Base-by-base conservation (phyloP, 2,113 vertebrate genomes). In the Salvelinus alpinus region DNA sequence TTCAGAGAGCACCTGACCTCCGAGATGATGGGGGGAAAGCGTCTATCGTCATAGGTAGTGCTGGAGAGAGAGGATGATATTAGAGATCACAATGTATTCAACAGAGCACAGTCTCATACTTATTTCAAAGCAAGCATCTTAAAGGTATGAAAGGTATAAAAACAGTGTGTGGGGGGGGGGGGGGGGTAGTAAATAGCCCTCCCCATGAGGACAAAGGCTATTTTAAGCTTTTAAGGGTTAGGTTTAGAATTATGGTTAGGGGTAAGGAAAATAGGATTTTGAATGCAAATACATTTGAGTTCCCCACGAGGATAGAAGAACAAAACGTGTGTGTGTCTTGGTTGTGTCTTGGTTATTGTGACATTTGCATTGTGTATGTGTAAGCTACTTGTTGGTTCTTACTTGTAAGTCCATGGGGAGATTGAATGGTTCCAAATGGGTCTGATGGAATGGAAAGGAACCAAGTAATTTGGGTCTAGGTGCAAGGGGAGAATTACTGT, bases 1-100 rank as follows among this genome's bases (percentile, higher is more conserved):
- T 16, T 75, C 72, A 95, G 74, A n/a, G 91, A 78, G 79, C 97
- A 99, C 12, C 20, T 83, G 0, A 96, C 97, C 0, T 95, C 85
- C 0, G 89, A 84, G 0, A 97, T 84, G 62, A 84, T 48, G 0
- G 79, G 75, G 0, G 96, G 95, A 71, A 80, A 81, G 12, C 60
- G 67, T 67, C 73, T 72, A 0, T 51, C n/a, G 12, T 87, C 79
- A 1, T 65, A 6, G 4, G 51, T 51, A n/a, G 29, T 72, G 14
- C 88, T 89, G 75, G 5, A 48, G 66, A 66, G 71, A 64, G n/a
- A 20, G 47, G 12, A 27, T 11, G 22, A 5, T 68, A 18, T 74
- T 20, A 25, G 27, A 22, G 51, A 72, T 57, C 3, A 34, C 31
- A 34, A 34, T 44, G 38, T 44, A 44, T 44, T 44, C 38, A 44